phyloP scores from a whole-genome alignment of 2,888 invertebrate genomes.

The Leuctra nigra region DNA sequence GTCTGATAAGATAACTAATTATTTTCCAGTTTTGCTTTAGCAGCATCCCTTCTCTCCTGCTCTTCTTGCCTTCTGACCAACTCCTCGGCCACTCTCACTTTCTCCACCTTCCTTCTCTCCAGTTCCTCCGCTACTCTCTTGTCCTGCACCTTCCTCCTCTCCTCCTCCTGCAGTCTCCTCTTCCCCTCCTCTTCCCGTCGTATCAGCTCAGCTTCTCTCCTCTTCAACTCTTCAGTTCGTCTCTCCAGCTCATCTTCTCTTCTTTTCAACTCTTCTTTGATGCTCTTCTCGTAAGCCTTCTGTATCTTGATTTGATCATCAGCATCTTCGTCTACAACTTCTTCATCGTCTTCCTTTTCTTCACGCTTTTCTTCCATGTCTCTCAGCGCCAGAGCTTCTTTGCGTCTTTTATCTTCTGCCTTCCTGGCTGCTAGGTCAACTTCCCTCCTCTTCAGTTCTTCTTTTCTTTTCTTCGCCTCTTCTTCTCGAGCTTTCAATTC shows the following conservation, averaged over 20 bases:
- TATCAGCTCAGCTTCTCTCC: not conserved
- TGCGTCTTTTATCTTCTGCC: not conserved
- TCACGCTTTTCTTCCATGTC: not conserved
- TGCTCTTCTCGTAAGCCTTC: not conserved
- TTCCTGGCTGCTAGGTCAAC: not conserved
- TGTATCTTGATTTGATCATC: not conserved
- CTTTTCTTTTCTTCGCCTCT: not conserved
- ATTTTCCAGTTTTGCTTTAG: not conserved
- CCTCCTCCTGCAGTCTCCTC: not conserved
- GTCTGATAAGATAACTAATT: too few species aligned
- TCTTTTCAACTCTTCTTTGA: not conserved
- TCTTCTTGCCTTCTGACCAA: not conserved
- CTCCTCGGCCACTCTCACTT: slow-evolving; percentile 1
- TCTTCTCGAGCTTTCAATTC: not conserved
- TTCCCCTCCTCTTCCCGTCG: slow-evolving; percentile 1
- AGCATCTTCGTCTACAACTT: not conserved
- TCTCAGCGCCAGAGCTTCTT: not conserved
- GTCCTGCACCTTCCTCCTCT: slow-evolving; percentile 3
- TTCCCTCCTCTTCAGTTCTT: slow-evolving; percentile 3
- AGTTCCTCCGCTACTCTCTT: slow-evolving; percentile 7
- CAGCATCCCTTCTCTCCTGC: slow-evolving; percentile 1
- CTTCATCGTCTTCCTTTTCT: not conserved
- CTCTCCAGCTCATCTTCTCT: not conserved
- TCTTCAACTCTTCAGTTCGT: not conserved
- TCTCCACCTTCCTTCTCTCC: not conserved